Evolutionary conservation across 2,888 invertebrate species (phyloP).

Genomic region (Ganaspis brasiliensis): DNA sequence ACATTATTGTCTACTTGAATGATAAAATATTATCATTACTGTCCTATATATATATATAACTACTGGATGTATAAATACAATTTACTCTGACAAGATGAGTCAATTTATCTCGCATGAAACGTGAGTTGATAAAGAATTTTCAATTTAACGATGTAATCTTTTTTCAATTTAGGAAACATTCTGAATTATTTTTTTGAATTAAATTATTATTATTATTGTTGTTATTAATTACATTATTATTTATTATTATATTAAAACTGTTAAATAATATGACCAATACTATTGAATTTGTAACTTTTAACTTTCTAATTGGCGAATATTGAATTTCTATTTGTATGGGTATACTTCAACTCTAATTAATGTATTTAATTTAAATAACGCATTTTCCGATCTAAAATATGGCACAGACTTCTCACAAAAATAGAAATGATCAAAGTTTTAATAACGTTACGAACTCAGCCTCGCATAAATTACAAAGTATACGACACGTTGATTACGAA

Average conservation of each 20-base stretch:
- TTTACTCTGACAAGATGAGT: constrained; percentile 9
- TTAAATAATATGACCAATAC: no score
- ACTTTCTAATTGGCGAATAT: no score
- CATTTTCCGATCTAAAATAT: constrained; percentile 45
- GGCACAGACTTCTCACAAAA: constrained; percentile 67
- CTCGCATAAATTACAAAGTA: constrained; percentile 27
- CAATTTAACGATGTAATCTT: constrained; percentile 15
- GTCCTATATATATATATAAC: background rate
- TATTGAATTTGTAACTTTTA: no score
- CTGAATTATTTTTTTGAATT: background rate
- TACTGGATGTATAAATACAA: constrained; percentile 23
- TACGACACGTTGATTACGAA: constrained; percentile 21
- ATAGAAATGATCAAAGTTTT: constrained; percentile 76
- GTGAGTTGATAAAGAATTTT: background rate
- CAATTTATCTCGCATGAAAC: constrained; percentile 15
- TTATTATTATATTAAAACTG: no score
- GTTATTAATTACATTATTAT: no score
- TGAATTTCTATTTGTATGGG: background rate
- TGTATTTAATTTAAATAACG: constrained; percentile 17
- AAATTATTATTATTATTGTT: no score
- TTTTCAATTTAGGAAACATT: constrained; percentile 1
- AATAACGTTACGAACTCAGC: constrained; percentile 62
- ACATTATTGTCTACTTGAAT: background rate
- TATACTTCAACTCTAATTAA: background rate
- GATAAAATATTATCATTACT: constrained; percentile 19